Conservation (phyloP, 1,140 invertebrate species). For the Aphaenogaster ashmeadi region DNA sequence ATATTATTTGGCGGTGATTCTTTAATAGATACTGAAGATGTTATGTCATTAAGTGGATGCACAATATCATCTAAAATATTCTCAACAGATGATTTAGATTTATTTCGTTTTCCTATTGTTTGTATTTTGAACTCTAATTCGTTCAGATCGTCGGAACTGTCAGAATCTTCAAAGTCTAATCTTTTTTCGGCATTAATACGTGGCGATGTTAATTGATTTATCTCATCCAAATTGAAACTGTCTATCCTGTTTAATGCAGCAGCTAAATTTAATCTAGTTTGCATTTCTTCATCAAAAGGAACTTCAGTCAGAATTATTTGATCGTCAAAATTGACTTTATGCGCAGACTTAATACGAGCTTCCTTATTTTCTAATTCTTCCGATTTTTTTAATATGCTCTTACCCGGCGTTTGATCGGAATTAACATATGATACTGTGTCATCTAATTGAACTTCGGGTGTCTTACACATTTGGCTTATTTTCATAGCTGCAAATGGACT, state of each 20-base stretch:
- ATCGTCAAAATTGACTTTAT: slow-evolving; percentile 77
- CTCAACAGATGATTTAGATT: not conserved
- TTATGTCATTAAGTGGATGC: not conserved
- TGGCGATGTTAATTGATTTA: not conserved
- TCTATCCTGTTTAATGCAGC: slow-evolving; percentile 72
- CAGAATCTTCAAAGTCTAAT: slow-evolving; percentile 76
- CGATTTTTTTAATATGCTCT: slow-evolving; percentile 82
- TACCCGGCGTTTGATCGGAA: slow-evolving; percentile 82
- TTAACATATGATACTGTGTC: slow-evolving; percentile 81
- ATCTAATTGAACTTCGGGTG: slow-evolving; percentile 81
- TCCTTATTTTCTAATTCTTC: slow-evolving; percentile 62
- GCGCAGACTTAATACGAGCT: slow-evolving; percentile 63
- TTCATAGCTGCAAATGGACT: slow-evolving; percentile 81
- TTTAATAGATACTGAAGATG: not conserved
- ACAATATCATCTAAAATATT: not conserved
- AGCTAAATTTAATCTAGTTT: slow-evolving; percentile 60
- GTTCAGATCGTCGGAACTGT: slow-evolving; percentile 34
- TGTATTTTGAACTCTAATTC: not conserved
- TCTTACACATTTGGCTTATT: slow-evolving; percentile 80
- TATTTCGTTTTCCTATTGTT: not conserved
- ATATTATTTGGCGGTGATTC: not conserved
- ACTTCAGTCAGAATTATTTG: slow-evolving; percentile 67
- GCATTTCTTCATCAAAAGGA: slow-evolving; percentile 64
- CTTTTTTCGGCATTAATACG: slow-evolving; percentile 68
- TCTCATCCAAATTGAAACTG: slow-evolving; percentile 60